These are phyloP conservation scores for Crypturellus tataupa DNA, from an alignment of 2,797 vertebrate genomes.

Conservation along the genomic window DNA sequence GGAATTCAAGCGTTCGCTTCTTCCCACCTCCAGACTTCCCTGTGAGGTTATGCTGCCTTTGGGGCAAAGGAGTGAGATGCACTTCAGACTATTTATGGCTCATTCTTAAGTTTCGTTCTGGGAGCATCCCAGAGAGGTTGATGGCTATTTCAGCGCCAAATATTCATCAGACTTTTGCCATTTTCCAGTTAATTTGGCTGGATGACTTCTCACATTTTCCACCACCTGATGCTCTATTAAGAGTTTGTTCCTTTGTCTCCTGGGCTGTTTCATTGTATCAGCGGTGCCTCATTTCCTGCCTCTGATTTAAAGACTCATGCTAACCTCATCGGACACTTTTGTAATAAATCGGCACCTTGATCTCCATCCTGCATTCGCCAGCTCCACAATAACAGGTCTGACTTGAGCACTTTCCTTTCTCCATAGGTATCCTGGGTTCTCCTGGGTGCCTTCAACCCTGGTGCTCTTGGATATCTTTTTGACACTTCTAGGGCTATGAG, in stretches of 20 bases:
- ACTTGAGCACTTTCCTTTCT: background rate
- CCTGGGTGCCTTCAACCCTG: background rate
- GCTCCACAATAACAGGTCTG: background rate
- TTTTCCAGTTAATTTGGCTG: slow-evolving; percentile 53
- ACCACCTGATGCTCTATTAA: slow-evolving; percentile 20
- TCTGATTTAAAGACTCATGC: background rate
- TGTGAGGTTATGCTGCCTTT: background rate
- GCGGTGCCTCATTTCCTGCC: background rate
- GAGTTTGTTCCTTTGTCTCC: slow-evolving; percentile 34
- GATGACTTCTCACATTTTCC: slow-evolving; percentile 33
- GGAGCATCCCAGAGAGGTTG: slow-evolving; percentile 14
- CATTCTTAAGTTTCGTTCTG: slow-evolving; percentile 35
- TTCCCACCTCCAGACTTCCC: background rate
- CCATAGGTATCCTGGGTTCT: background rate
- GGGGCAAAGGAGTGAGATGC: slow-evolving; percentile 34
- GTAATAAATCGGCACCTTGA: background rate
- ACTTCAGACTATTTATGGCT: slow-evolving; percentile 20
- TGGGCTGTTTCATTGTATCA: background rate
- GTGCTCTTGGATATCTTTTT: background rate
- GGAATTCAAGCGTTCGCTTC: background rate
- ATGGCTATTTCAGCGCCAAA: slow-evolving; percentile 10
- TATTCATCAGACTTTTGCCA: slow-evolving; percentile 52
- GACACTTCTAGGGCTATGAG: background rate
- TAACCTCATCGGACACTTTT: background rate
- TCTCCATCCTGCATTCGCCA: background rate